Evolutionary conservation across 2,797 vertebrate genomes (phyloP), one percentile per base, ranked within the genome.

Genomic region (Gobio occitaniae): DNA sequence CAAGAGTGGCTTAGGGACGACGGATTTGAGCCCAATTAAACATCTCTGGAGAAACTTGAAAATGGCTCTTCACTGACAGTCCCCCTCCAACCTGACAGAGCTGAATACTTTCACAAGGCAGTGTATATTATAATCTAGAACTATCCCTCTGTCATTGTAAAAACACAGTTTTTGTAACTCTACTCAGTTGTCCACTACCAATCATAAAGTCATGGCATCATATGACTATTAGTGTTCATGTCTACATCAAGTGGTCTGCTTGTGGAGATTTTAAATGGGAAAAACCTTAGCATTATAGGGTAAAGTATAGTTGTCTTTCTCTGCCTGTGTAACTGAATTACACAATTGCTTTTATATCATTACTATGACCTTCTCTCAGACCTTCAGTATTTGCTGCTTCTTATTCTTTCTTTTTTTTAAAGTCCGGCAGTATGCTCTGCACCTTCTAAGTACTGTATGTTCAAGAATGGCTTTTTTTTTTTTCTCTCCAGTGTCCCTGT

Each of bases 291-390:
- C 29, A 36, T 74, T 85, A 74, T 17, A 29, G 29, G 19, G 41
- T 41, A 29, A 65, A 78, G 13, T 54, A 84, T 48, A 66, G 12
- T 48, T 71, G 25, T 50, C 17, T 88, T 29, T 41, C 70, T 63
- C 63, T 44, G 41, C 41, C 7, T 9, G 41, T 44, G 41, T 44
- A 44, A 61, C 61, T 71, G 69, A 61, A 80, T 86, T 84, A 66
- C 84, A 81, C 50, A 54, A 36, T 85, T 66, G 59, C 25, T 36
- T 65, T 79, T 48, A 79, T 48, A 72, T 29, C 41, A 38, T 74
- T 41, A 21, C 63, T 72, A 59, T 71, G 41, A 70, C 74, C 74
- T 71, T 36, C 63, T 70, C 68, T 52, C 25, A 52, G 56, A 81
- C 63, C 65, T 65, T n/a, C 70, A 86, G 79, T 66, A 77, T 78